Percentiles rank a stretch among this genome's conserved stretches.
phyloP scores from a whole-genome alignment of 1,140 invertebrate species.

The Pseudomyrmex gracilis region DNA sequence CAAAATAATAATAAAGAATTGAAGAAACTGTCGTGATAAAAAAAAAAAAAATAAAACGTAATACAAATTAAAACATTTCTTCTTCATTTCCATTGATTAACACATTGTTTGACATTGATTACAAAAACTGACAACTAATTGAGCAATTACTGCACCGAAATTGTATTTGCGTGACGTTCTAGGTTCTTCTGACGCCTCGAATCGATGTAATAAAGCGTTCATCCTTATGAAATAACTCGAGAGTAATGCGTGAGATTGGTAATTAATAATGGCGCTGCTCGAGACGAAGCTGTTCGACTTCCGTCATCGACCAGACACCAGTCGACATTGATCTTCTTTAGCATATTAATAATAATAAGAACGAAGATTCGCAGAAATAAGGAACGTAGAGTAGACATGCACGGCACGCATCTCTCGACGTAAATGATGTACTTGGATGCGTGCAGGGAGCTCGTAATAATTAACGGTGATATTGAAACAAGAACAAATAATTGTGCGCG shows the following conservation, averaged over 20 bases:
- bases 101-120: no score
- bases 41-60: no score
- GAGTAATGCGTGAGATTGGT: not conserved
- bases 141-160: no score
- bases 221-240: not conserved
- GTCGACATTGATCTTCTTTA: not conserved
- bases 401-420: not conserved
- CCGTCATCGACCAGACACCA: slow-evolving; percentile 17
- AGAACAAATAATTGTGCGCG: slow-evolving; percentile 51
- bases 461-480: slow-evolving; percentile 47
- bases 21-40: no score
- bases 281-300: slow-evolving; percentile 53
- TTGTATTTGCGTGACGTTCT: no score
- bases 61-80: no score
- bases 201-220: not conserved
- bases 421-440: slow-evolving; percentile 9
- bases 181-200: no score
- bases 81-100: no score
- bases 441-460: slow-evolving; percentile 19
- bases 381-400: no score
- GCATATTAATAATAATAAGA: slow-evolving; percentile 62
- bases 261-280: slow-evolving; percentile 34
- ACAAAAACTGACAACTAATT: no score
- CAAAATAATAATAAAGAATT: no score
- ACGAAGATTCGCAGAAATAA: slow-evolving; percentile 13